A percentile compares a stretch with the other conserved stretches of the same genome.
phyloP scores from a whole-genome alignment of 2,888 invertebrate species.

The Leuctra nigra region DNA sequence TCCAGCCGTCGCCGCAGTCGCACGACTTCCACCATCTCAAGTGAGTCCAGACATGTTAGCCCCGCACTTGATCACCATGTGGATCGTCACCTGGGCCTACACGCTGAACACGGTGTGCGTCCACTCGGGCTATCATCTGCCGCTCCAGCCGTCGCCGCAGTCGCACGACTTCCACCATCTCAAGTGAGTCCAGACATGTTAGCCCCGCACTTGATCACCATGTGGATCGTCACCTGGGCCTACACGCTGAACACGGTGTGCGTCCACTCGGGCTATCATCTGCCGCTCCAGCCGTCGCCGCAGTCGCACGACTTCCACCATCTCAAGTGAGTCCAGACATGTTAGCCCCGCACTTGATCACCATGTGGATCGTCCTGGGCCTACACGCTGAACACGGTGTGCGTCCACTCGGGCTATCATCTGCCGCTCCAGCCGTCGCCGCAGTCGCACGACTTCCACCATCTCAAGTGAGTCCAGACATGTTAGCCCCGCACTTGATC shows the following conservation, averaged over 20 bases:
- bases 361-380: no score
- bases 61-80: conserved; percentile 42
- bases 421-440: conserved; percentile 46
- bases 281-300: conserved; percentile 46
- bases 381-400: no score
- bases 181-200: conserved; percentile 40
- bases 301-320: conserved; percentile 51
- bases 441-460: no score
- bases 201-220: conserved; percentile 42
- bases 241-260: conserved; percentile 45
- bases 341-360: no score
- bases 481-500: no score
- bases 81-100: no score
- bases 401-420: conserved; percentile 48
- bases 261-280: conserved; percentile 47
- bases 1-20: conserved; percentile 46
- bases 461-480: no score
- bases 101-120: conserved; percentile 45
- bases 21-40: conserved; percentile 50
- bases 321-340: conserved; percentile 41
- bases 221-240: no score
- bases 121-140: conserved; percentile 49
- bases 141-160: conserved; percentile 45
- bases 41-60: conserved; percentile 38
- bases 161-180: conserved; percentile 50